Evolutionary conservation across 1,140 invertebrate genomes (phyloP).

Genomic region (Drosophila ambigua): DNA sequence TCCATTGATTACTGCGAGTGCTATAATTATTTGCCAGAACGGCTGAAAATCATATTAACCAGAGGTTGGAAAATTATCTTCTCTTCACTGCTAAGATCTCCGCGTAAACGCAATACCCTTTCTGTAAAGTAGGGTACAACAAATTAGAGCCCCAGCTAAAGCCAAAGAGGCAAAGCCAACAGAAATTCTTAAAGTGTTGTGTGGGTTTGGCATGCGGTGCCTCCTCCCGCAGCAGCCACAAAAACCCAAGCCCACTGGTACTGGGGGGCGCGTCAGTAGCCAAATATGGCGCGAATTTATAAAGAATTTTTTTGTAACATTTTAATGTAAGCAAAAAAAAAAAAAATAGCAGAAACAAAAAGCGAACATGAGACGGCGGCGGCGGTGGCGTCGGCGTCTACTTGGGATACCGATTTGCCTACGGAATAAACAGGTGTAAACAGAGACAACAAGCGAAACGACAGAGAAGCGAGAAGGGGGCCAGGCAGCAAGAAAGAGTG

Average conservation of each 20-base stretch:
- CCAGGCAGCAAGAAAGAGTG: slow-evolving; percentile 6
- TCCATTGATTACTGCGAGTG: too few species aligned
- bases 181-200: slow-evolving; percentile 32
- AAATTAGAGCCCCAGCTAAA: too few species aligned
- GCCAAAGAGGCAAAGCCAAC: slow-evolving; percentile 18
- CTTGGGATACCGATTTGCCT: too few species aligned
- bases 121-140: too few species aligned
- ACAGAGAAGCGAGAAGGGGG: slow-evolving; percentile 8
- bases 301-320: slow-evolving; percentile 57
- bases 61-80: too few species aligned
- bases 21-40: too few species aligned
- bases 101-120: too few species aligned
- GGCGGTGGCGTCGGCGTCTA: slow-evolving; percentile 16
- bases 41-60: too few species aligned
- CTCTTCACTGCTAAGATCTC: too few species aligned
- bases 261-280: slow-evolving; percentile 44
- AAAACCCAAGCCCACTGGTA: slow-evolving; percentile 11
- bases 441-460: slow-evolving; percentile 34
- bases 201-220: slow-evolving; percentile 60
- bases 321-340: slow-evolving; percentile 46
- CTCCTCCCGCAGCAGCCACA: slow-evolving; percentile 12
- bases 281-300: slow-evolving; percentile 44
- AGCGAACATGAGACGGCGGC: slow-evolving; percentile 15
- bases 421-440: slow-evolving; percentile 60
- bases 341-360: slow-evolving; percentile 37